Evolutionary conservation across 2,113 vertebrate species (phyloP).

Genomic region (Tichodroma muraria): DNA sequence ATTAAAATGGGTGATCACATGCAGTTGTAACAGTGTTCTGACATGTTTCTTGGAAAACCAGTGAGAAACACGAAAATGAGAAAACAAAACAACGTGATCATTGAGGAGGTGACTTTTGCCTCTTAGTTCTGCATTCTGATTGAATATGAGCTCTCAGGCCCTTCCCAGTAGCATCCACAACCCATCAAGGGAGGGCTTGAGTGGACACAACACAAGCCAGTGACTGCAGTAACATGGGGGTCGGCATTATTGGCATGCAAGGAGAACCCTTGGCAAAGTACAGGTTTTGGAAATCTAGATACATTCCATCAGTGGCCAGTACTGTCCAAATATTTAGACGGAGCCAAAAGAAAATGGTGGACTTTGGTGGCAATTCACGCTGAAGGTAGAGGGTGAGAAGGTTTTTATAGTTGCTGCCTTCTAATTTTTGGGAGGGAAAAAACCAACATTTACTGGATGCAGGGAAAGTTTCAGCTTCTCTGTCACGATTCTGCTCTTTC

Average conservation of each 20-base stretch:
- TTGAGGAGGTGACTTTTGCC: slow-evolving; percentile 47
- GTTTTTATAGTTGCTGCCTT: background rate
- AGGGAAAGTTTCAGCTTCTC: background rate
- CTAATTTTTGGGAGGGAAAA: background rate
- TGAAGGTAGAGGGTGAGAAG: background rate
- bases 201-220: background rate
- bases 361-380: background rate
- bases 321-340: background rate
- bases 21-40: slow-evolving; percentile 73
- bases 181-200: background rate
- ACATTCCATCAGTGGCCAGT: background rate
- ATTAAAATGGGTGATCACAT: slow-evolving; percentile 85
- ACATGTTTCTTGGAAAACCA: slow-evolving; percentile 80
- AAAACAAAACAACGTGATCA: slow-evolving; percentile 57
- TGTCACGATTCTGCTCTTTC: background rate
- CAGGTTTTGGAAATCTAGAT: background rate
- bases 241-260: background rate
- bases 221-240: background rate
- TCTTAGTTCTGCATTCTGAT: slow-evolving; percentile 91
- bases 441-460: background rate
- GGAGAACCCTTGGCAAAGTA: background rate
- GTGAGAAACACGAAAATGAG: slow-evolving; percentile 79
- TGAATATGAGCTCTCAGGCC: slow-evolving; percentile 72
- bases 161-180: background rate
- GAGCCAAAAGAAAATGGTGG: background rate